A percentile compares a stretch with the other conserved stretches of the same genome.
phyloP scores from a whole-genome alignment of 30 jellyfish, hydroid and myxozoan species.

The Sanderia malayensis region DNA sequence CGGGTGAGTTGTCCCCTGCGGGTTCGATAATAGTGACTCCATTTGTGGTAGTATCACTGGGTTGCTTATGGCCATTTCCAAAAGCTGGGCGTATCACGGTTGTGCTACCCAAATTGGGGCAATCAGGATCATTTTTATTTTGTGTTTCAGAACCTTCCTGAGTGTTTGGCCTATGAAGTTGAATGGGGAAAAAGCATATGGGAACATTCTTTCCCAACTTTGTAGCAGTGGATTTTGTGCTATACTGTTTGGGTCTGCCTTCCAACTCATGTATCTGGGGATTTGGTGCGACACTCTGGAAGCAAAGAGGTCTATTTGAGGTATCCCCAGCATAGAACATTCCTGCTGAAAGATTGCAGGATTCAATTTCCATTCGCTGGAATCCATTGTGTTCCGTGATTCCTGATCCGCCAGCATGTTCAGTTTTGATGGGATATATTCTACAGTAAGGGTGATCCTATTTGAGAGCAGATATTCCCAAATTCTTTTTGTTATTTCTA shows the following conservation, averaged over 20 bases:
- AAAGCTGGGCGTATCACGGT: slow-evolving; percentile 38
- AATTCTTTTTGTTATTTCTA: slow-evolving; percentile 2
- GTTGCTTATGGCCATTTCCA: slow-evolving; percentile 2
- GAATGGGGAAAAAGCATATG: slow-evolving; percentile 60
- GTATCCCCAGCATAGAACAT: background rate
- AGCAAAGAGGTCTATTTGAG: slow-evolving; percentile 27
- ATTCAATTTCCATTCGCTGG: slow-evolving; percentile 41
- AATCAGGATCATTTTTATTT: slow-evolving; percentile 2
- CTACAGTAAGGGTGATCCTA: slow-evolving; percentile 19
- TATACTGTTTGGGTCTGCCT: slow-evolving; percentile 18
- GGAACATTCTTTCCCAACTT: slow-evolving; percentile 16
- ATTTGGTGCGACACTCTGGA: slow-evolving; percentile 25
- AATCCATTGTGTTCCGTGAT: slow-evolving; percentile 21
- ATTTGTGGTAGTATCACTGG: slow-evolving; percentile 3
- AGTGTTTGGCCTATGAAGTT: slow-evolving; percentile 17
- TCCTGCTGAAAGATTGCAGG: background rate
- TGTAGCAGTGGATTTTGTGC: slow-evolving; percentile 18
- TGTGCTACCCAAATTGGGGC: slow-evolving; percentile 48
- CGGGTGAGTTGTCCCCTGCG: slow-evolving; percentile 39
- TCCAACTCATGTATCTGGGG: slow-evolving; percentile 18
- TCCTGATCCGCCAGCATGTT: slow-evolving; percentile 18
- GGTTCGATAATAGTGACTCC: slow-evolving; percentile 2
- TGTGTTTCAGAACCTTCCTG: background rate
- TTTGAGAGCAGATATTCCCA: slow-evolving; percentile 1
- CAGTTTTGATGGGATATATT: slow-evolving; percentile 23